These are phyloP conservation scores for Danio aesculapii DNA, from an alignment of 2,797 vertebrate genomes.

Conservation along the genomic window DNA sequence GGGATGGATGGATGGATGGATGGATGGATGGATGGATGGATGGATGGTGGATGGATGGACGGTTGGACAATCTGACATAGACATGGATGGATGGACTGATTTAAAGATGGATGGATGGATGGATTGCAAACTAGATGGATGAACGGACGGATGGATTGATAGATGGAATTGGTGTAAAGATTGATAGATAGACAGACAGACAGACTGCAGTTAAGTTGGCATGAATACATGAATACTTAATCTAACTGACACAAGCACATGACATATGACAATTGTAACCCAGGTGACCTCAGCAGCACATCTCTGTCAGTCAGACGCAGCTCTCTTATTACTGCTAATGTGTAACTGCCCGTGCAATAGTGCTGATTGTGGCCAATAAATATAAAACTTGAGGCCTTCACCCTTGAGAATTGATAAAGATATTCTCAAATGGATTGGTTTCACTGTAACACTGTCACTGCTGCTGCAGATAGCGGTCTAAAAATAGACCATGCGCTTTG, in stretches of 20 bases:
- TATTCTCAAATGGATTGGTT: slow-evolving; percentile 9
- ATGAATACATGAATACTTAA: background rate
- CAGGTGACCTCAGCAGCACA: background rate
- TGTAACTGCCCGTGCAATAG: background rate
- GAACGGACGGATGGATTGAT: background rate
- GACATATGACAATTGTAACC: background rate
- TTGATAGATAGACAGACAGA: background rate
- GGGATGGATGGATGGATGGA: background rate
- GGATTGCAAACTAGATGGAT: background rate
- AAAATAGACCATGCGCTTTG: background rate
- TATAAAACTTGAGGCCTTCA: slow-evolving; percentile 11
- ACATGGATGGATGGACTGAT: too few species aligned
- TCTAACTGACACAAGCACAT: background rate
- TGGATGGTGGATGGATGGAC: too few species aligned
- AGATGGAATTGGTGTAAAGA: too few species aligned
- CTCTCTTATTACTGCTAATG: background rate
- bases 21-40: too few species aligned
- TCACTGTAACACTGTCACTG: background rate
- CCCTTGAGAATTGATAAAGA: background rate
- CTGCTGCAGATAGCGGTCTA: background rate
- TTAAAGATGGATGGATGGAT: background rate
- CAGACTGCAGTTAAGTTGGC: background rate
- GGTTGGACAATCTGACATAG: too few species aligned
- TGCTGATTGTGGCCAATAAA: background rate
- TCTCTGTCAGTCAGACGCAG: background rate